Evolutionary conservation across 2,797 vertebrate species (phyloP), one percentile per base, ranked within the genome.

Genomic region (Percopsis omiscomaycus): DNA sequence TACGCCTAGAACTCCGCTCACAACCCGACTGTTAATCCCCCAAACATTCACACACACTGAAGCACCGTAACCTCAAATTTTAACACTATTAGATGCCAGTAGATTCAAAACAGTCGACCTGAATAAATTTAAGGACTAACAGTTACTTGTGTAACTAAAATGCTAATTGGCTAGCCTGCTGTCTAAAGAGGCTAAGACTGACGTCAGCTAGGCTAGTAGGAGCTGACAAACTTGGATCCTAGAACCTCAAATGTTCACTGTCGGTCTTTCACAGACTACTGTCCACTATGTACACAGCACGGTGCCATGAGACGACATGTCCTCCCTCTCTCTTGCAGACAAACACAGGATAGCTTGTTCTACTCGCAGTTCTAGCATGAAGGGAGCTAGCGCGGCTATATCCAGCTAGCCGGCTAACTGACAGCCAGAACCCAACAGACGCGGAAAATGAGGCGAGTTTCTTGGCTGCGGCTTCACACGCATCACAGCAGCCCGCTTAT

Each of bases 381-480:
- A 73, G 73, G 68, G 64, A 58, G 64, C 59, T 50, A 67, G 50
- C 15, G 28, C 55, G 62, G 80, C 80, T 84, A 81, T 32, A 60
- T 28, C 68, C 71, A 60, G 78, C 79, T 86, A 87, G 73, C 82
- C 87, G 81, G 86, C 87, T 89, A 86, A 86, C 79, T 89, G 86
- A 85, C 89, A 87, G 84, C 77, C 81, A 56, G 71, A 66, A 66
- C 70, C 12, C 14, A 55, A 71, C 79, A 66, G 82, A 86, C 81
- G 86, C 84, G 84, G 87, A 81, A 88, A 89, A 88, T 81, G 81
- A 81, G 74, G 74, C 75, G 84, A 86, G 78, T 87, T 89, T 86
- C 47, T 48, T 13, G 47, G 47, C 47, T 48, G 47, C 47, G 47
- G 47, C 47, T 13, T 13, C 47, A 4, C 12, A 3, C 47, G 47